Evolutionary conservation across 2,113 vertebrate genomes (phyloP), one percentile per base, ranked within the genome.

Genomic region (Pandion haliaetus): DNA sequence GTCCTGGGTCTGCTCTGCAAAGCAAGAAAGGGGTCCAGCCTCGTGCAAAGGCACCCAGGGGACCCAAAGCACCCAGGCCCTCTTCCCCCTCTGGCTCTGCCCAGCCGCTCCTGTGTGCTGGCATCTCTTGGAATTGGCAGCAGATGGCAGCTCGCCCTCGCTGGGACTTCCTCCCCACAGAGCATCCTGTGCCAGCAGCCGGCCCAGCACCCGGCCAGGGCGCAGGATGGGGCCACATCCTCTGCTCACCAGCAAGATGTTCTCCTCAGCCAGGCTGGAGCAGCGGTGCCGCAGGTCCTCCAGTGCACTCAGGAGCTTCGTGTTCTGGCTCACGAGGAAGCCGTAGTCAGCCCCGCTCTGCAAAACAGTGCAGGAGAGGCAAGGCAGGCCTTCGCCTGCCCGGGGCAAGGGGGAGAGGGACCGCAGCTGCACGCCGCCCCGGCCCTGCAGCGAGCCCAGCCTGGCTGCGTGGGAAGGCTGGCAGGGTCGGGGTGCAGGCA

Each of bases 211-310:
- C 58, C 2, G 0, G 45, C n/a, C 38, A 20, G 25, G 44, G 28
- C 3, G 11, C 6, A 2, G 79, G 19, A 66, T 4, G 13, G 10
- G 32, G 29, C 70, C 5, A 2, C 29, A 6, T 34, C 23, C 88
- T 70, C 93, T 52, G 74, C 98, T 99, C 96, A 99, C 99, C 99
- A 99, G 98, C 93, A 99, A 97, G 96, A 97, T 98, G 96, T 99
- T 99, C 97, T 99, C 99, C 91, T 99, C 98, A 71, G 98, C 98
- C 80, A 99, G 98, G 74, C 97, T 97, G 87, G 98, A 97, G 96
- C 99, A 99, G 57, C 98, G 99, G 82, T 98, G 99, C 97, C 95
- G 99, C 98, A 99, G 98, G 81, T 99, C 99, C 74, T 99, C 98
- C 65, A 99, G 96, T 0, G 98, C 98, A 18, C 98, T 98, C 92